A percentile compares a stretch with the other conserved stretches of the same genome.
Conservation (phyloP, 2,797 vertebrate genomes). For the Anguilla anguilla region DNA sequence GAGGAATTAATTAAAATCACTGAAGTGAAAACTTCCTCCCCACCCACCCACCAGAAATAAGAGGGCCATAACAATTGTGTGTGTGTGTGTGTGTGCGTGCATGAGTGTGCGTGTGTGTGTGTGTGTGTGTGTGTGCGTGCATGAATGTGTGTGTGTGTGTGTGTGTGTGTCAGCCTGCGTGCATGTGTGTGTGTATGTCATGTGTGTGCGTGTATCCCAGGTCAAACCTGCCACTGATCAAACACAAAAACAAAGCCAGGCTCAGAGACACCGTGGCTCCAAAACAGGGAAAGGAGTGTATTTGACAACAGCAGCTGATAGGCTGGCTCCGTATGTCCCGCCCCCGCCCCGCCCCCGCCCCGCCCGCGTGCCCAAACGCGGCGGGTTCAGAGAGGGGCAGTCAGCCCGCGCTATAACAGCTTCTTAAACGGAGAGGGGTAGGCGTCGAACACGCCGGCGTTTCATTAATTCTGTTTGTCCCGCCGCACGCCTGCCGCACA, state of each 20-base stretch:
- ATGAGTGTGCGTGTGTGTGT: background rate
- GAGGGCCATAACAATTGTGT: background rate
- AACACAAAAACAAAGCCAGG: background rate
- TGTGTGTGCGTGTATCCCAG: background rate
- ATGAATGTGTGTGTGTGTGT: background rate
- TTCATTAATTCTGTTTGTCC: conserved; percentile 84
- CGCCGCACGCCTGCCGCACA: conserved; percentile 71
- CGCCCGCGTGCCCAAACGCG: conserved; percentile 32
- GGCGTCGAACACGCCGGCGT: conserved; percentile 75
- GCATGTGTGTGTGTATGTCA: background rate
- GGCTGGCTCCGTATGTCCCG: background rate
- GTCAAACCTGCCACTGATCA: background rate
- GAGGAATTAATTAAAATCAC: background rate
- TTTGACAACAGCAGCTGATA: background rate
- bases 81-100: background rate
- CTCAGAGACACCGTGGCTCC: background rate
- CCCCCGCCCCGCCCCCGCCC: conserved; percentile 28
- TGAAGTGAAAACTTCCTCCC: background rate
- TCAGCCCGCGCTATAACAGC: conserved; percentile 69
- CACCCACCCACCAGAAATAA: background rate
- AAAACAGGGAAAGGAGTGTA: background rate
- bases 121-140: background rate
- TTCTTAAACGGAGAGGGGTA: conserved; percentile 73
- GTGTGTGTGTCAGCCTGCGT: background rate
- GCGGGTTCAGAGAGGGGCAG: conserved; percentile 58